These are phyloP conservation scores for Acanthoscelides obtectus DNA, from an alignment of 2,888 invertebrate genomes.

Conservation along the genomic window DNA sequence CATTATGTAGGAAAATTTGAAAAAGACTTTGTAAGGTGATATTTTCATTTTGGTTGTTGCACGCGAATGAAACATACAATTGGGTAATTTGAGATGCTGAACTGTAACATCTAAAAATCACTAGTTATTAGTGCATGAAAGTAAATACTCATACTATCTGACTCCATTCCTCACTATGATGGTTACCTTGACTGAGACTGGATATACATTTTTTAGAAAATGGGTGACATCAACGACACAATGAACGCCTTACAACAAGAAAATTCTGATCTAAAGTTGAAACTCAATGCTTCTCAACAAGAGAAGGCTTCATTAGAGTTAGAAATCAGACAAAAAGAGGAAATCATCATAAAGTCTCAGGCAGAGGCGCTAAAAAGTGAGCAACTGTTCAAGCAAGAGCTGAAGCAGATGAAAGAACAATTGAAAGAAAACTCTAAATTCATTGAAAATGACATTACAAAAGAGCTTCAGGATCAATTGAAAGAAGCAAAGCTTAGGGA, in stretches of 20 bases:
- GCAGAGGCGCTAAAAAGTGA: constrained; percentile 38
- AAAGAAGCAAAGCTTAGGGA: constrained; percentile 31
- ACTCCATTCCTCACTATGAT: no score
- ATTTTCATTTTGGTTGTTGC: no score
- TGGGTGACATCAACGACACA: constrained; percentile 34
- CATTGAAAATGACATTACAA: constrained; percentile 43
- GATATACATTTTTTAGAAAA: constrained; percentile 21
- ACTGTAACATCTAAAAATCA: no score
- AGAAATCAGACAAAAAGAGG: constrained; percentile 41
- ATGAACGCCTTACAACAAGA: constrained; percentile 32
- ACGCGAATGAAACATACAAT: no score
- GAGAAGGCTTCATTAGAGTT: constrained; percentile 38
- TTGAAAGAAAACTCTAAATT: constrained; percentile 46
- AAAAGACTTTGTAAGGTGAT: no score
- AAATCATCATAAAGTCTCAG: constrained; percentile 40
- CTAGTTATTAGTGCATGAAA: no score
- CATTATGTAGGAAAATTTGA: no score
- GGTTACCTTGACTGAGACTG: no score
- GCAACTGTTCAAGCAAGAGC: constrained; percentile 33
- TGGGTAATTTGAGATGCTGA: no score
- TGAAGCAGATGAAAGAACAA: constrained; percentile 41
- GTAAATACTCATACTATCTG: no score
- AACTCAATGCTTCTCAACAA: constrained; percentile 40
- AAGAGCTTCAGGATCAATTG: constrained; percentile 33
- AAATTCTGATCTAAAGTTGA: constrained; percentile 35